A percentile compares a stretch with the other conserved stretches of the same genome.
Evolutionary conservation across 2,797 vertebrate species (phyloP).

Genomic region (Pempheris klunzingeri): DNA sequence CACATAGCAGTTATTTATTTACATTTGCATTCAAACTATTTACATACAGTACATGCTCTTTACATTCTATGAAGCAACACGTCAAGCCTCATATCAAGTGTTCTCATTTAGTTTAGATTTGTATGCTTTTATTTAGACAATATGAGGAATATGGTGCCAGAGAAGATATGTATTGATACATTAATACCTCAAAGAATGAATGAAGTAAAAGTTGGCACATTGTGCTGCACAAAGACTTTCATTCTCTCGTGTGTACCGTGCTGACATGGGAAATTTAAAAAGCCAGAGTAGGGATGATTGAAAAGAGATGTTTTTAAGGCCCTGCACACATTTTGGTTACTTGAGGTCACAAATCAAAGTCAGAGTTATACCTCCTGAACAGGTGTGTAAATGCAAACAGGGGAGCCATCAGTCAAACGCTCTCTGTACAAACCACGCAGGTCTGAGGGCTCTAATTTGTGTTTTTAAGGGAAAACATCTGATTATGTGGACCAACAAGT

Average conservation of each 20-base stretch:
- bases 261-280: not conserved
- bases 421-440: not conserved
- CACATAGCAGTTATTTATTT: conserved; percentile 74
- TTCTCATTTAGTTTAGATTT: conserved; percentile 25
- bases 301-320: not conserved
- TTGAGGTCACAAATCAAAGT: no score
- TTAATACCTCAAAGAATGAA: conserved; percentile 10
- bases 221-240: conserved; percentile 45
- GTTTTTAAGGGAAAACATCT: not conserved
- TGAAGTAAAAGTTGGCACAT: conserved; percentile 58
- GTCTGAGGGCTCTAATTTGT: no score
- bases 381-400: not conserved
- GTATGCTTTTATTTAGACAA: conserved; percentile 25
- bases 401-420: not conserved
- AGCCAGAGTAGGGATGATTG: no score
- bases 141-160: not conserved
- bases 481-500: not conserved
- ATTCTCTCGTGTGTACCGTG: not conserved
- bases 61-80: conserved; percentile 61
- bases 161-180: not conserved
- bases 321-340: no score
- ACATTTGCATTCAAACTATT: conserved; percentile 74
- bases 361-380: not conserved
- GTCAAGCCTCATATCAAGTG: conserved; percentile 41
- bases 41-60: conserved; percentile 79